phyloP scores from a whole-genome alignment of 2,888 invertebrate species.

The Cephus sareptanus region DNA sequence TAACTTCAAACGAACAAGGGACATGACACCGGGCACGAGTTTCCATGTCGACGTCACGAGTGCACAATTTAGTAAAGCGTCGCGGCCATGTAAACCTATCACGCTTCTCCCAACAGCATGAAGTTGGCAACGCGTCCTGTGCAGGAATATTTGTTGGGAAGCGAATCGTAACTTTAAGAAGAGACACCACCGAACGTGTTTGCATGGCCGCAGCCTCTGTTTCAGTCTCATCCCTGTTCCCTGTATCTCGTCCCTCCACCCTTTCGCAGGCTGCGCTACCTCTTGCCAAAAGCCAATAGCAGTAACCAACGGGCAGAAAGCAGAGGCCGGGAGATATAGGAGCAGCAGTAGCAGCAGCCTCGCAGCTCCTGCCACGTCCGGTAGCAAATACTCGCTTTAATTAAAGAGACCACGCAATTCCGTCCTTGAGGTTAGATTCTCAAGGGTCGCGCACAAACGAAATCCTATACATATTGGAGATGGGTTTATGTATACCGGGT shows the following conservation, averaged over 20 bases:
- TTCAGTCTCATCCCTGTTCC: background rate
- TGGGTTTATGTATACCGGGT: background rate
- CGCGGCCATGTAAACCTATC: background rate
- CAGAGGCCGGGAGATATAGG: background rate
- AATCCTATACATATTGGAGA: slow-evolving; percentile 5
- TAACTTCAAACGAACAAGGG: background rate
- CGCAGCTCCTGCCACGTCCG: slow-evolving; percentile 11
- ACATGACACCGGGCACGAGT: background rate
- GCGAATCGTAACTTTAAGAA: slow-evolving; percentile 4
- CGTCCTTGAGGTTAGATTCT: slow-evolving; percentile 13
- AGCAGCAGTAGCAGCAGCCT: background rate
- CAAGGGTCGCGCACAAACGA: slow-evolving; percentile 11
- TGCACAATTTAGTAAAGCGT: background rate
- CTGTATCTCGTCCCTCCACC: background rate
- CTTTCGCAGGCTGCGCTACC: background rate
- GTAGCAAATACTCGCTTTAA: slow-evolving; percentile 21
- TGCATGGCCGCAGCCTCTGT: slow-evolving; percentile 1
- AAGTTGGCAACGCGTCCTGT: background rate
- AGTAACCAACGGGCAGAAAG: background rate
- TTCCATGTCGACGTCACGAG: background rate
- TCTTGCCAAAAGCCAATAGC: background rate
- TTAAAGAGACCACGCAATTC: slow-evolving; percentile 22
- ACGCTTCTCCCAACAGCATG: background rate
- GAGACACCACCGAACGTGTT: slow-evolving; percentile 2
- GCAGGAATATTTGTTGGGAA: background rate